phyloP scores from a whole-genome alignment of 1,140 invertebrate species.

The Xylocopa sonorina region DNA sequence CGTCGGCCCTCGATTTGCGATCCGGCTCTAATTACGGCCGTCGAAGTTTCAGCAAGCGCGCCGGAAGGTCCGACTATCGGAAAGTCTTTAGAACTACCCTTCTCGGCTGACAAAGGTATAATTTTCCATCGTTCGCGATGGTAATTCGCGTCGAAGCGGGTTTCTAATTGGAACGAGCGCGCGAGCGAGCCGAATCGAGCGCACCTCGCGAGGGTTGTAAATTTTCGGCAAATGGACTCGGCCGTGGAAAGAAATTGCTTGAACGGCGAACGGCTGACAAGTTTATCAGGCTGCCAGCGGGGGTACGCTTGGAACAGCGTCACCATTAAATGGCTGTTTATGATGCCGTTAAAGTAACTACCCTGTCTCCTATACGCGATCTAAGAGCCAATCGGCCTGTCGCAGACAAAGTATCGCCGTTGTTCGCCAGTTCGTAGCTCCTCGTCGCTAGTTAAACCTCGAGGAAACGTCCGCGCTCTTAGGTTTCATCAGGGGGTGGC shows the following conservation, averaged over 20 bases:
- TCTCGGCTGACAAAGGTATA: too few relatives aligned
- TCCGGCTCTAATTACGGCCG: not conserved
- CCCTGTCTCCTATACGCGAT: slow-evolving; percentile 1
- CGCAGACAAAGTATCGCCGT: slow-evolving; percentile 21
- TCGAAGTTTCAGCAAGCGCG: not conserved
- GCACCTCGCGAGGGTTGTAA: not conserved
- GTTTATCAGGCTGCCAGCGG: not conserved
- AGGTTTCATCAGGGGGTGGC: slow-evolving; percentile 16
- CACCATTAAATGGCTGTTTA: slow-evolving; percentile 34
- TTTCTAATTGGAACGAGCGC: not conserved
- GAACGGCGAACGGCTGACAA: not conserved
- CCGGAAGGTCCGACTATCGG: not conserved
- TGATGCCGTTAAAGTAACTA: slow-evolving; percentile 26
- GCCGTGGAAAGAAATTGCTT: not conserved
- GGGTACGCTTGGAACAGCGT: not conserved
- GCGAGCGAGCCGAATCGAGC: not conserved
- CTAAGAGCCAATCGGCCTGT: slow-evolving; percentile 45
- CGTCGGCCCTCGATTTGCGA: not conserved
- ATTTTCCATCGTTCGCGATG: not conserved
- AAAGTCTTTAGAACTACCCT: slow-evolving; percentile 6
- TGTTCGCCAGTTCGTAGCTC: slow-evolving; percentile 8
- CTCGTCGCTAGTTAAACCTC: slow-evolving; percentile 8
- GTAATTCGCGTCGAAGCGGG: too few relatives aligned
- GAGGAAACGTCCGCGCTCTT: slow-evolving; percentile 18
- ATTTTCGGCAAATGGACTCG: not conserved